Base-by-base conservation (phyloP, 2,797 vertebrate species). In the Tragelaphus eurycerus region DNA sequence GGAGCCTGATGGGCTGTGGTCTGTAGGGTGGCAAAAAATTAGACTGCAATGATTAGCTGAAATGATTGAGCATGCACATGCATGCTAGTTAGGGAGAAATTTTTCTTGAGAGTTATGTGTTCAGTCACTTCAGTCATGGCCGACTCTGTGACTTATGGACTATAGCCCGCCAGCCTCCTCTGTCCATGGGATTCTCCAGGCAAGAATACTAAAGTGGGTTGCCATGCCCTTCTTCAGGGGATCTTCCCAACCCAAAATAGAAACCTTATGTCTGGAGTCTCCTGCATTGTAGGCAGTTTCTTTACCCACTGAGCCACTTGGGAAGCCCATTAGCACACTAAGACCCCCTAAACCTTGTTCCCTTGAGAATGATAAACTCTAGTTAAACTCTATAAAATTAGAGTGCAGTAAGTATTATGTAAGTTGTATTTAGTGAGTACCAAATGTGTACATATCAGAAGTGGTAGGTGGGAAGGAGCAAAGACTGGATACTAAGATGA, bases 101-200 rank as follows among this genome's bases (percentile, higher is more conserved):
- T 34, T 67, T 34, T 67, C 64, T 67, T 21, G 64, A 67, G n/a
- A 67, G n/a, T 67, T 67, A 11, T 38, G 64, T 38, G n/a, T 34
- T 71, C 9, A 67, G 17, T 67, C n/a, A 19, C 9, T 67, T 34
- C 64, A 34, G n/a, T 34, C 17, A 11, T 11, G 10, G 17, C 64
- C 0, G 0, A 21, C n/a, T 34, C 64, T 67, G n/a, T 21, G n/a
- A 67, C 64, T 17, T 21, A 34, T 11, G 64, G 64, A 10, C 4
- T 38, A 10, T 71, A 71, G 19, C n/a, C 17, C 5, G 0, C 64
- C 64, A 71, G n/a, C 10, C n/a, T 71, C n/a, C 10, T 71, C n/a
- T 38, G 34, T 71, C 64, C 10, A 21, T 38, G 64, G n/a, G 64
- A 71, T 71, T 71, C 64, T 38, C n/a, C 64, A 38, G 64, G n/a